Conservation (phyloP, 2,113 vertebrate species). For the Castor canadensis region DNA sequence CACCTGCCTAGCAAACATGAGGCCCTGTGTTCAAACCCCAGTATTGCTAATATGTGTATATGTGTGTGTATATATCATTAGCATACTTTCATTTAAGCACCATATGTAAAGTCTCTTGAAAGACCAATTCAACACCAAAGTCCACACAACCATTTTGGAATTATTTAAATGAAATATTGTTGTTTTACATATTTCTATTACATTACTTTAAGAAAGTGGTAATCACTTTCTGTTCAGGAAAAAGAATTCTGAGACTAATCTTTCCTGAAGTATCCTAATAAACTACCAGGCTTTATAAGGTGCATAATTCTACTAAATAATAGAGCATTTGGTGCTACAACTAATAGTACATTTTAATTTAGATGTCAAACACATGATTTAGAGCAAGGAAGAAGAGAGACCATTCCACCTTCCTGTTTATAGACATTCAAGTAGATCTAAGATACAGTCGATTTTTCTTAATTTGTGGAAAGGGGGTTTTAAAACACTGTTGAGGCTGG, state of each 20-base stretch:
- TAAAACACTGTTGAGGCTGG: neutral
- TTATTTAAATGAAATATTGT: neutral
- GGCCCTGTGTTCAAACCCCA: too few species aligned
- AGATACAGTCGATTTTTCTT: conserved; percentile 36
- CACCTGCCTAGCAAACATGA: too few species aligned
- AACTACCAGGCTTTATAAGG: conserved; percentile 11
- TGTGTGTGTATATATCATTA: neutral
- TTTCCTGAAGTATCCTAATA: conserved; percentile 48
- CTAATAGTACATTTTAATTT: conserved; percentile 31
- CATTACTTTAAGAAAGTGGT: conserved; percentile 13
- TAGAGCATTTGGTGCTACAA: conserved; percentile 11
- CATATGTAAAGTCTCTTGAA: conserved; percentile 30
- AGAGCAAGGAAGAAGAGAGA: neutral
- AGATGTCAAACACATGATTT: conserved; percentile 48
- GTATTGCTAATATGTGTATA: too few species aligned
- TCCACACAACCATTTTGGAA: conserved; percentile 18
- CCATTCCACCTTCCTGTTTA: conserved; percentile 3
- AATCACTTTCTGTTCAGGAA: conserved; percentile 22
- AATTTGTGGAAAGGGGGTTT: neutral
- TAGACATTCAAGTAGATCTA: conserved; percentile 37
- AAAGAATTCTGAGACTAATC: conserved; percentile 49
- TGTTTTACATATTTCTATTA: conserved; percentile 35
- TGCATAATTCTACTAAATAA: conserved; percentile 33
- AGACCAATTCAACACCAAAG: neutral
- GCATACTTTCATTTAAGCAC: conserved; percentile 29